Evolutionary conservation across 2,797 vertebrate species (phyloP), one percentile per base, ranked within the genome.

Genomic region (Anas bernieri): DNA sequence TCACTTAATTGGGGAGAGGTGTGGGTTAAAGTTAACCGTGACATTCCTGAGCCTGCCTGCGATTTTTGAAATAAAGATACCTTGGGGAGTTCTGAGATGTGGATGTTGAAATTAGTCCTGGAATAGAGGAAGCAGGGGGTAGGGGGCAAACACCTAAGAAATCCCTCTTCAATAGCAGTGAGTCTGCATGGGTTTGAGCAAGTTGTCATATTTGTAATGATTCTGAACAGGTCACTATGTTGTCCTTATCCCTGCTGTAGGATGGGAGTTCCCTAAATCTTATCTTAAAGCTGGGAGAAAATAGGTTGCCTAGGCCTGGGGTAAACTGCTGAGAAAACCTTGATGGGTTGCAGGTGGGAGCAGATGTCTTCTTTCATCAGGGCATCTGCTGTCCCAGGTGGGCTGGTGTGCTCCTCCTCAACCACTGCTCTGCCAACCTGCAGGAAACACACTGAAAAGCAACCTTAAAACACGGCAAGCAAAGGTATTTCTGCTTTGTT

Each of bases 1-100:
- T 86, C 75, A 86, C 86, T 86, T 90, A 72, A 94, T 61, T 93
- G 68, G 35, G 8, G 3, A 88, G 69, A 92, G 30, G 35, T 5
- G 10, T 0, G 0, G 23, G 20, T 30, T 80, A 74, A 86, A 89
- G 76, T 55, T 64, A 90, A 63, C 35, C 28, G 45, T 75, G 52
- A 75, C 16, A 61, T 93, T 93, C 86, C 89, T 54, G 58, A 82
- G 33, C 68, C 64, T 68, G 50, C 12, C 72, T 75, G 17, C 18
- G 11, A 46, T 70, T 75, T 63, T 25, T 55, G 48, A 68, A 81
- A 56, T 70, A 39, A 55, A 63, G 21, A 35, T 59, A 22, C 33
- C 48, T 63, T 67, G 35, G 15, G 41, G 28, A 78, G 18, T 20
- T 64, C 70, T 58, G 67, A 83, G 30, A 17, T 7, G 35, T 41